phyloP scores from a whole-genome alignment of 2,113 vertebrate species.

The Prolemur simus region DNA sequence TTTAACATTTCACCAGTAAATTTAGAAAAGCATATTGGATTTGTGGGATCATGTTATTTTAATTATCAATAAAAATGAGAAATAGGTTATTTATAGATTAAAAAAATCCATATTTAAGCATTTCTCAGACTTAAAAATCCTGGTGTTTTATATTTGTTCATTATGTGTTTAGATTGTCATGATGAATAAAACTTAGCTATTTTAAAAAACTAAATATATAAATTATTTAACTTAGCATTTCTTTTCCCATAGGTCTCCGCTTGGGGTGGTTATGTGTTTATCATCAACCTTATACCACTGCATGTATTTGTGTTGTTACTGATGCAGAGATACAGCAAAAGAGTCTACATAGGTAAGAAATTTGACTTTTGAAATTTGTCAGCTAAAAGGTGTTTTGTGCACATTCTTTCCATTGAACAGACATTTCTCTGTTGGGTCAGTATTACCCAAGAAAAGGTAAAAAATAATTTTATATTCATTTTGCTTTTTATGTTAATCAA shows the following conservation, averaged over 20 bases:
- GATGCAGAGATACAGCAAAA: constrained; percentile 98
- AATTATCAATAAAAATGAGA: constrained; percentile 27
- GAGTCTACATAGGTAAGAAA: constrained; percentile 97
- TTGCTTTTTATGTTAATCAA: constrained; percentile 40
- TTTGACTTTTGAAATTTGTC: not conserved
- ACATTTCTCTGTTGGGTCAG: not conserved
- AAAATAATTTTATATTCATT: constrained; percentile 42
- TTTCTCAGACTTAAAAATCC: constrained; percentile 2
- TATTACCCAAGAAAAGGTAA: not conserved
- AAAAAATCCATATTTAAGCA: not conserved
- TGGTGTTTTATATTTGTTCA: not conserved
- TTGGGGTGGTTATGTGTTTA: constrained; percentile 99
- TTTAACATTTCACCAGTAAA: constrained; percentile 13
- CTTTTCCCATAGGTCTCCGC: constrained; percentile 92
- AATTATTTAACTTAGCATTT: constrained; percentile 57
- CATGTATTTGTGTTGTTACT: constrained; percentile 97
- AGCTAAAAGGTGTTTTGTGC: not conserved
- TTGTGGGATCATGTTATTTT: constrained; percentile 7
- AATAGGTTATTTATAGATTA: not conserved
- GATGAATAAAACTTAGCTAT: not conserved
- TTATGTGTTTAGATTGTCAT: not conserved
- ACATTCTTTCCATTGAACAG: not conserved
- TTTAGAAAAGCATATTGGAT: not conserved
- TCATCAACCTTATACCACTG: constrained; percentile 99
- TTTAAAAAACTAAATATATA: constrained; percentile 26